Evolutionary conservation across 2,797 vertebrate species (phyloP).

Genomic region (Hippoglossus hippoglossus): DNA sequence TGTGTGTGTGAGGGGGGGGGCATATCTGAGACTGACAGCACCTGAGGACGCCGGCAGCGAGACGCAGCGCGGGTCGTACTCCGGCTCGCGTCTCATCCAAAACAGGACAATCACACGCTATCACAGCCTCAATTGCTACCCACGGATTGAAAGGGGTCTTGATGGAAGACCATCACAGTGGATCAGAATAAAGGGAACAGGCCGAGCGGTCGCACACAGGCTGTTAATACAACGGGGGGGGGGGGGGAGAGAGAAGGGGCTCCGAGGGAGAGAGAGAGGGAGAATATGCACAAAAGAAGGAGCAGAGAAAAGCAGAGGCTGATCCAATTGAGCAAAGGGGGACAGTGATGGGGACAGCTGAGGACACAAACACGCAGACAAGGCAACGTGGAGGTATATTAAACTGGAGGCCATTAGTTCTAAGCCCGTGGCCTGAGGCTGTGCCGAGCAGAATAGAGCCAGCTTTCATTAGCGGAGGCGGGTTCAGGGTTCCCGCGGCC

Average conservation of each 20-base stretch:
- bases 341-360: constrained; percentile 45
- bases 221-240: constrained; percentile 53
- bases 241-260: neutral
- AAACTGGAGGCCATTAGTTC: constrained; percentile 67
- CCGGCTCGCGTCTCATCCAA: constrained; percentile 52
- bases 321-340: constrained; percentile 59
- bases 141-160: constrained; percentile 70
- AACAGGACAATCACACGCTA: constrained; percentile 74
- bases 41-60: constrained; percentile 44
- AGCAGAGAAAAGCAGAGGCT: constrained; percentile 30
- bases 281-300: constrained; percentile 36
- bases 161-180: constrained; percentile 64
- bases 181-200: constrained; percentile 57
- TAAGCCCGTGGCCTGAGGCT: constrained; percentile 61
- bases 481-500: constrained; percentile 44
- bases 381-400: constrained; percentile 58
- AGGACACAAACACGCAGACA: constrained; percentile 36
- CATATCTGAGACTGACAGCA: constrained; percentile 33
- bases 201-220: constrained; percentile 19
- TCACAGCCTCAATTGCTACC: constrained; percentile 67
- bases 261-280: neutral
- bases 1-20: neutral
- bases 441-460: constrained; percentile 43
- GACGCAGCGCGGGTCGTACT: constrained; percentile 42
- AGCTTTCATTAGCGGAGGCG: constrained; percentile 63